Conservation (phyloP, 2,888 invertebrate species). For the Macroteleia sp. region DNA sequence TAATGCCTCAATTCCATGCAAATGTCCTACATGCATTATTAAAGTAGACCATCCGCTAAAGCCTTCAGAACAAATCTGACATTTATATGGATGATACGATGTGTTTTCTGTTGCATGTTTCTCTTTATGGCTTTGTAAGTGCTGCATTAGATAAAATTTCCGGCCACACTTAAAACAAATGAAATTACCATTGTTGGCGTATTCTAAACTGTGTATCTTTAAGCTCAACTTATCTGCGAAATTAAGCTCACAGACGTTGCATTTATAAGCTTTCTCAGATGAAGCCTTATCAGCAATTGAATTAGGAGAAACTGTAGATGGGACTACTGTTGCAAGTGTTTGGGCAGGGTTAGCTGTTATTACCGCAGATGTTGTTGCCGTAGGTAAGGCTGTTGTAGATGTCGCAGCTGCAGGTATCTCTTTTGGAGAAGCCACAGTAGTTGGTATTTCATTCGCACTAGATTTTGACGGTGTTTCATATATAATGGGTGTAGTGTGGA, state of each 20-base stretch:
- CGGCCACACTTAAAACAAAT: slow-evolving; percentile 28
- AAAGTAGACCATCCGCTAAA: slow-evolving; percentile 10
- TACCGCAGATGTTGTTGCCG: background rate
- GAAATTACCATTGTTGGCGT: slow-evolving; percentile 38
- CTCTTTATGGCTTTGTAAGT: slow-evolving; percentile 33
- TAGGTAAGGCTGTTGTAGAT: background rate
- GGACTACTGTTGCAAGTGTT: background rate
- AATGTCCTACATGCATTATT: slow-evolving; percentile 51
- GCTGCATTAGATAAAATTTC: slow-evolving; percentile 14
- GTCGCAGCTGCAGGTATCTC: background rate
- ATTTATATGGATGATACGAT: slow-evolving; percentile 32
- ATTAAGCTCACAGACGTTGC: slow-evolving; percentile 24
- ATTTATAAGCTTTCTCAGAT: slow-evolving; percentile 6
- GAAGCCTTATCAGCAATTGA: background rate
- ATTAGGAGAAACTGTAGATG: background rate
- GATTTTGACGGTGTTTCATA: background rate
- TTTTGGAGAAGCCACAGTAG: no score
- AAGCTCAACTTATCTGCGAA: slow-evolving; percentile 31
- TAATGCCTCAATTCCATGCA: slow-evolving; percentile 38
- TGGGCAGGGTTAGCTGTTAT: background rate
- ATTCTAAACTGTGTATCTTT: slow-evolving; percentile 35
- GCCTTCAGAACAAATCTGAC: slow-evolving; percentile 35
- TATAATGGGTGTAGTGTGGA: slow-evolving; percentile 20
- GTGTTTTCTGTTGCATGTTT: slow-evolving; percentile 14
- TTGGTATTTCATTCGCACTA: background rate